Percentiles rank a stretch among this genome's conserved stretches.
Conservation (phyloP, 2,797 vertebrate species). For the Xyrichtys novacula region DNA sequence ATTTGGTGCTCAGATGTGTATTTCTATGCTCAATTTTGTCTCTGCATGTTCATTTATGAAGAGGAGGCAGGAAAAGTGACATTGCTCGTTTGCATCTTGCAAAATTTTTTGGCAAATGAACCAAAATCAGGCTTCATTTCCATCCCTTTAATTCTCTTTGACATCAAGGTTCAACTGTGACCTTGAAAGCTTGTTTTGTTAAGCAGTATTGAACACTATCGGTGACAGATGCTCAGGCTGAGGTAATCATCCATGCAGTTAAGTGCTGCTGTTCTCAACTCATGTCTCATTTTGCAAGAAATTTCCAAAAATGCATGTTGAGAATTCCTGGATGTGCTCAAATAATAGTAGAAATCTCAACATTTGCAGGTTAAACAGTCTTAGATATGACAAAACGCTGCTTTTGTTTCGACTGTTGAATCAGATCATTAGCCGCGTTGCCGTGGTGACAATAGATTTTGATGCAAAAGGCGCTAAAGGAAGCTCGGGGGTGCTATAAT, state of each 20-base stretch:
- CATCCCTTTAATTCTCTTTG: not conserved
- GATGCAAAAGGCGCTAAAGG: not conserved
- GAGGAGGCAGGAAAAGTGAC: too few species aligned
- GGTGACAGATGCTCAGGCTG: slow-evolving; percentile 18
- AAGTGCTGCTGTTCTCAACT: not conserved
- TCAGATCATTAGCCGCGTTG: not conserved
- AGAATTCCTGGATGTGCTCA: not conserved
- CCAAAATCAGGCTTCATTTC: too few species aligned
- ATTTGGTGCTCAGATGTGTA: not conserved
- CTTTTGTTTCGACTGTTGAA: not conserved
- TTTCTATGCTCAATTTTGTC: too few species aligned
- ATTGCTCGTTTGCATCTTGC: too few species aligned
- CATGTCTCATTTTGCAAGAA: not conserved
- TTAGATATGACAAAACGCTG: not conserved
- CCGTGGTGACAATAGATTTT: not conserved
- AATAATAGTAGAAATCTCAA: too few species aligned
- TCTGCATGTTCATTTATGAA: too few species aligned
- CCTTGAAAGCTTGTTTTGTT: not conserved
- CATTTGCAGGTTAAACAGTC: not conserved
- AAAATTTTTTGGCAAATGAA: too few species aligned
- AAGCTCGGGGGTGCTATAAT: not conserved
- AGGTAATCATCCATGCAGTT: slow-evolving; percentile 22
- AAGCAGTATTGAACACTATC: not conserved
- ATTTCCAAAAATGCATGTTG: not conserved
- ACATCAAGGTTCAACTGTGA: not conserved